Base-by-base conservation (phyloP, 1,140 invertebrate genomes). In the Drosophila teissieri region DNA sequence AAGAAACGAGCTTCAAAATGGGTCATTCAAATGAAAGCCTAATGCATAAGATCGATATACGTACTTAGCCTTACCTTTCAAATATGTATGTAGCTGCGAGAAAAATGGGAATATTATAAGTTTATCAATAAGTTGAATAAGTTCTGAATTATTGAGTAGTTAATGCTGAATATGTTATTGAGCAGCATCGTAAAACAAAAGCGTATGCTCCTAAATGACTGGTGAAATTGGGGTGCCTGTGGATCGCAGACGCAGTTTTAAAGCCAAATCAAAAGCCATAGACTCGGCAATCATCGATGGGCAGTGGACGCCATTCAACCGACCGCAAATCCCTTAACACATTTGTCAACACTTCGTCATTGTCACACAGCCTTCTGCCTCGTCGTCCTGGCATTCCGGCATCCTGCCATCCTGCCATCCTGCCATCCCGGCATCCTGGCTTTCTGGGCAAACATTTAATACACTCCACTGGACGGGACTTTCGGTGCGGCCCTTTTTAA, bases 311-410 rank as follows among this genome's bases (percentile, higher is more conserved):
- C 57, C 27, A 27, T 37, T 37, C 73, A 86, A 72, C 73, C 79
- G 70, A 90, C 88, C 88, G 82, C 88, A 91, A 91, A 91, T 91
- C 88, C 88, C 82, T 76, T 76, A 86, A 86, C 88, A 90, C 82
- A 91, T 91, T 91, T 91, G 86, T 91, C 88, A 91, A 91, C 88
- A 90, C 88, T 91, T 90, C 82, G 80, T 91, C 88, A 86, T 84
- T 90, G 88, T 91, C 86, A 83, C 57, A 62, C 37, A 48, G 31
- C 8, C 55, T 31, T 36, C 19, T 19, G 19, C 19, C 19, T 19
- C 15, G 48, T 57, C 31, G 8, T n/a, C 12, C 12, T 31, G 37
- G 34, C 55, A 62, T 60, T n/a, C 19, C 19, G 19, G 1, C 1
- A 2, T 19, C 19, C 19, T 19, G 19, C 1, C 19, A 19, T 19